Evolutionary conservation across 1,140 invertebrate species (phyloP).

Genomic region (Caligus rogercresseyi): DNA sequence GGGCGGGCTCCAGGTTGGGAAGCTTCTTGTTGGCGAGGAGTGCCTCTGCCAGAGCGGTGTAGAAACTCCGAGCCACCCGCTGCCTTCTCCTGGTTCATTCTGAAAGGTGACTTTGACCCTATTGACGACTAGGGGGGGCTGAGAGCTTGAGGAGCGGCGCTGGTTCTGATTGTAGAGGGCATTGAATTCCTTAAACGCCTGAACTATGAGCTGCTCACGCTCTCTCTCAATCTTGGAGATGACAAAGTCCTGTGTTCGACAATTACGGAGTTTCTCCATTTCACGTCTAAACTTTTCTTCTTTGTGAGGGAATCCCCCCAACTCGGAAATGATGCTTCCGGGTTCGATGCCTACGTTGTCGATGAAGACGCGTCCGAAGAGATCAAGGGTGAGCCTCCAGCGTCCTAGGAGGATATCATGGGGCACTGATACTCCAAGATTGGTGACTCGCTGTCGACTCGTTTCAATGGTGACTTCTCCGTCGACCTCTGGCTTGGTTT

Average conservation of each 20-base stretch:
- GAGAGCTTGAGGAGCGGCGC: slow-evolving; percentile 50
- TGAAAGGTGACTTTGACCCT: slow-evolving; percentile 85
- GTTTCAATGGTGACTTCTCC: slow-evolving; percentile 63
- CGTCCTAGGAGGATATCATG: slow-evolving; percentile 81
- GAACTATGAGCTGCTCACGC: slow-evolving; percentile 61
- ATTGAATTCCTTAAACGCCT: slow-evolving; percentile 93
- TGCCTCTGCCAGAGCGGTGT: slow-evolving; percentile 90
- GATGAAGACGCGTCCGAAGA: slow-evolving; percentile 94
- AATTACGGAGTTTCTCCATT: slow-evolving; percentile 91
- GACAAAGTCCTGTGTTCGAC: slow-evolving; percentile 72
- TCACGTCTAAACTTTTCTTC: slow-evolving; percentile 88
- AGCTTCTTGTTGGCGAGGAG: slow-evolving; percentile 78
- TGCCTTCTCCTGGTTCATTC: slow-evolving; percentile 98
- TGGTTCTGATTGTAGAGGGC: slow-evolving; percentile 75
- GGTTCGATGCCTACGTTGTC: slow-evolving; percentile 92
- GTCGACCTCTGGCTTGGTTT: slow-evolving; percentile 41
- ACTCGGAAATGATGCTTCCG: slow-evolving; percentile 80
- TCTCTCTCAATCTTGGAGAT: slow-evolving; percentile 67
- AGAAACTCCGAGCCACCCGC: slow-evolving; percentile 95
- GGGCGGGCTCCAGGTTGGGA: slow-evolving; percentile 60
- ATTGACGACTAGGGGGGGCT: slow-evolving; percentile 77
- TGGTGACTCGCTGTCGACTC: slow-evolving; percentile 27
- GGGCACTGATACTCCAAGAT: slow-evolving; percentile 54
- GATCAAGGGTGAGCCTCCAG: slow-evolving; percentile 76
- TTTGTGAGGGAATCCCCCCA: slow-evolving; percentile 92